Conservation (phyloP, 2,113 vertebrate genomes). For the Ctenodactylus gundi region DNA sequence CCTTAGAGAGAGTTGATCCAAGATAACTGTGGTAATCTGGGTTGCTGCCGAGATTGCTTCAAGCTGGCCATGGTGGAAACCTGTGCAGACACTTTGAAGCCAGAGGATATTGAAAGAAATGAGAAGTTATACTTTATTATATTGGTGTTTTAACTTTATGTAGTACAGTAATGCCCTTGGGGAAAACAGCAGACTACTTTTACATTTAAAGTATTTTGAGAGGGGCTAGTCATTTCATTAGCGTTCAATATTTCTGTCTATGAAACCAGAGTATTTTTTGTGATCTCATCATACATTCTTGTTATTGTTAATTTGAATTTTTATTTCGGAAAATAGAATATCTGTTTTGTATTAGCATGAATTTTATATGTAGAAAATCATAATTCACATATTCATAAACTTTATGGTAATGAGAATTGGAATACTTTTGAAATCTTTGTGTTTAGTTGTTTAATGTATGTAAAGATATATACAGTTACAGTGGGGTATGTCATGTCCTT, state of each 20-base stretch:
- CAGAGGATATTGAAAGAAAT: not conserved
- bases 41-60: not conserved
- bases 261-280: constrained; percentile 19
- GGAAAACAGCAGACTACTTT: not conserved
- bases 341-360: not conserved
- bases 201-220: not conserved
- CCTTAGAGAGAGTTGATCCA: not conserved
- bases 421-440: not conserved
- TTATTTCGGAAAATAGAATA: not conserved
- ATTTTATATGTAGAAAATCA: constrained; percentile 2
- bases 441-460: not conserved
- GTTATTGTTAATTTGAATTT: constrained; percentile 12
- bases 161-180: not conserved
- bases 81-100: not conserved
- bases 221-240: not conserved
- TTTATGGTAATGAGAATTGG: not conserved
- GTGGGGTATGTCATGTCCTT: not conserved
- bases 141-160: not conserved
- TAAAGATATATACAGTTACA: not conserved
- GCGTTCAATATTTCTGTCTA: not conserved
- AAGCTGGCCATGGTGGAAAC: not conserved
- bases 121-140: not conserved
- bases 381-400: not conserved
- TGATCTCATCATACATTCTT: not conserved
- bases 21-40: not conserved